Evolutionary conservation across 2,113 vertebrate genomes (phyloP).

Genomic region (Cyanoderma ruficeps): DNA sequence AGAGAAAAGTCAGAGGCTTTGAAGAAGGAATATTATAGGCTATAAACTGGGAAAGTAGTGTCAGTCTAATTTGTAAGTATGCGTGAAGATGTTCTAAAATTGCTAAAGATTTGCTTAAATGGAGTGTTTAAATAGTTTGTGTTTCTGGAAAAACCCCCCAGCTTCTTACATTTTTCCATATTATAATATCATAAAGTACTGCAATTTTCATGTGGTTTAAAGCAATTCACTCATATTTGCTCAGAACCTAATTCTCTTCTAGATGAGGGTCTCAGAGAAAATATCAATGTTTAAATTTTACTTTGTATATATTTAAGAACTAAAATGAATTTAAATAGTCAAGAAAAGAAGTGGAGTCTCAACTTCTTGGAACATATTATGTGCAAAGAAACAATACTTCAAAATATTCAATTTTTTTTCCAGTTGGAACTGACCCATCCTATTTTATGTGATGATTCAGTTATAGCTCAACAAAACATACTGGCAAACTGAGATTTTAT

Average conservation of each 20-base stretch:
- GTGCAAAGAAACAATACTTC: constrained; percentile 68
- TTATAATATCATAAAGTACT: neutral
- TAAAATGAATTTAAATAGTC: constrained; percentile 52
- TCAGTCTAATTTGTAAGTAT: neutral
- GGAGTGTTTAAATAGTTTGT: neutral
- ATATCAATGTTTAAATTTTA: neutral
- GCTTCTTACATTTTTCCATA: neutral
- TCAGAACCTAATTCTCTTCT: neutral
- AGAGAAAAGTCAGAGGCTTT: neutral
- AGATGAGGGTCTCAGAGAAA: neutral
- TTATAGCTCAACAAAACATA: neutral
- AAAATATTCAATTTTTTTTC: constrained; percentile 50
- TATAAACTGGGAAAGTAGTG: neutral
- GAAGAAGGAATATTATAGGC: constrained; percentile 6
- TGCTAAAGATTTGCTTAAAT: neutral
- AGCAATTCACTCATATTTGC: neutral
- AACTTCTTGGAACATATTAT: constrained; percentile 43
- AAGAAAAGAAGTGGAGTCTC: constrained; percentile 34
- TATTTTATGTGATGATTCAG: neutral
- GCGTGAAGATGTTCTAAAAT: neutral
- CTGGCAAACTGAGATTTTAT: neutral
- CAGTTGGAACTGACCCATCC: neutral
- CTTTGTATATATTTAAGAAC: constrained; percentile 29
- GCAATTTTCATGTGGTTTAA: constrained; percentile 10
- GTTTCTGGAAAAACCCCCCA: neutral